A percentile compares a stretch with the other conserved stretches of the same genome.
Conservation (phyloP, 2,888 invertebrate species). For the Cerastis leucographa region DNA sequence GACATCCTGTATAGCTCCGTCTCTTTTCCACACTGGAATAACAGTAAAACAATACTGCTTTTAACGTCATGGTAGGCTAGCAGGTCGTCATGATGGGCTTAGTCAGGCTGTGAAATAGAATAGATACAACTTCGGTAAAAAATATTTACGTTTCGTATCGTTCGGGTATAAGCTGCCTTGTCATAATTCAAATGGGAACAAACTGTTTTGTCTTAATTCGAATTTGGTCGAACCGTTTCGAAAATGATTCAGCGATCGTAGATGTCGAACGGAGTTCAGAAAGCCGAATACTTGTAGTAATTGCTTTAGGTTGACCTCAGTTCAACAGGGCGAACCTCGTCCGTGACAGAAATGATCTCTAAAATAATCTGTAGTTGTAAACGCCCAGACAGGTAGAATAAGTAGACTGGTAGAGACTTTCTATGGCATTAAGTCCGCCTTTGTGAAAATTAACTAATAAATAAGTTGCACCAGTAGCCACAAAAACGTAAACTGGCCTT, state of each 20-base stretch:
- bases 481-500: neutral
- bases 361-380: too few relatives aligned
- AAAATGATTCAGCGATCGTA: neutral
- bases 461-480: neutral
- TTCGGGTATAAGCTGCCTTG: neutral
- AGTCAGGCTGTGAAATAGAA: too few relatives aligned
- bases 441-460: neutral
- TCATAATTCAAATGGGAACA: neutral
- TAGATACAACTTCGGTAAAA: neutral
- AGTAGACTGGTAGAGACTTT: neutral
- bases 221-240: too few relatives aligned
- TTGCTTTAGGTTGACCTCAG: neutral
- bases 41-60: too few relatives aligned
- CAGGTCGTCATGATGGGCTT: too few relatives aligned
- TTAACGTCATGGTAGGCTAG: too few relatives aligned
- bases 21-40: too few relatives aligned
- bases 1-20: too few relatives aligned
- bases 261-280: neutral
- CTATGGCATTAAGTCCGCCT: neutral
- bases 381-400: too few relatives aligned
- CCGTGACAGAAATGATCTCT: too few relatives aligned
- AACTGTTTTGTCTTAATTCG: neutral
- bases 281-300: neutral
- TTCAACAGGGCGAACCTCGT: neutral
- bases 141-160: neutral